phyloP scores from a whole-genome alignment of 37 sponge, comb jelly and placozoan genomes.

The Haliclona indistincta region DNA sequence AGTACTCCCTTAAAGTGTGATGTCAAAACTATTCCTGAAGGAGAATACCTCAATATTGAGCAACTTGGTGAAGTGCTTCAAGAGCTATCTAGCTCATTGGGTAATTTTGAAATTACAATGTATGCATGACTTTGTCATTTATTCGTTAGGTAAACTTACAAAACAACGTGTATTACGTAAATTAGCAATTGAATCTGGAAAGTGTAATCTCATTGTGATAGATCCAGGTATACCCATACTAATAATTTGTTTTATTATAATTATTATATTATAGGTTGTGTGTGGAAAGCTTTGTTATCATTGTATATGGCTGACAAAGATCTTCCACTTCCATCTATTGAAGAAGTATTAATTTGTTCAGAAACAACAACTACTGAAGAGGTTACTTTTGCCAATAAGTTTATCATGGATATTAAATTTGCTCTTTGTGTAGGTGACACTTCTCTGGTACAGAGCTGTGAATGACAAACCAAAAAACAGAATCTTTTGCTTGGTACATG shows the following conservation, averaged over 20 bases:
- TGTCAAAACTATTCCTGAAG: no score
- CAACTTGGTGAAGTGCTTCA: no score
- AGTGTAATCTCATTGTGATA: background rate
- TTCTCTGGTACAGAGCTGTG: conserved; percentile 4
- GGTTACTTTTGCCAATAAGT: background rate
- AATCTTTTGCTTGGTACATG: conserved; percentile 2
- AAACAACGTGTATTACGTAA: background rate
- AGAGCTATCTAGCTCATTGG: no score
- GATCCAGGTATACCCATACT: background rate
- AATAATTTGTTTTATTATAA: background rate
- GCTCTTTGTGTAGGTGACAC: background rate
- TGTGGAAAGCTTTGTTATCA: conserved; percentile 3
- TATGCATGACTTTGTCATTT: no score
- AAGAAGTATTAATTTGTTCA: conserved; percentile 2
- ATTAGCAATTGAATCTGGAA: background rate
- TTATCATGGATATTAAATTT: conserved; percentile 1
- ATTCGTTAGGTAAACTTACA: no score
- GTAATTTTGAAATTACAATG: no score
- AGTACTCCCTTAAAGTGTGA: no score
- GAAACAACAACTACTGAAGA: conserved; percentile 4
- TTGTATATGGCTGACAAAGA: conserved; percentile 2
- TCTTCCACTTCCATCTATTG: background rate
- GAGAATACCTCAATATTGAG: no score
- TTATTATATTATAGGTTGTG: background rate
- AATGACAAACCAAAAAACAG: conserved; percentile 6